Evolutionary conservation across 2,888 invertebrate genomes (phyloP).

Genomic region (Drosophila kambysellisi): DNA sequence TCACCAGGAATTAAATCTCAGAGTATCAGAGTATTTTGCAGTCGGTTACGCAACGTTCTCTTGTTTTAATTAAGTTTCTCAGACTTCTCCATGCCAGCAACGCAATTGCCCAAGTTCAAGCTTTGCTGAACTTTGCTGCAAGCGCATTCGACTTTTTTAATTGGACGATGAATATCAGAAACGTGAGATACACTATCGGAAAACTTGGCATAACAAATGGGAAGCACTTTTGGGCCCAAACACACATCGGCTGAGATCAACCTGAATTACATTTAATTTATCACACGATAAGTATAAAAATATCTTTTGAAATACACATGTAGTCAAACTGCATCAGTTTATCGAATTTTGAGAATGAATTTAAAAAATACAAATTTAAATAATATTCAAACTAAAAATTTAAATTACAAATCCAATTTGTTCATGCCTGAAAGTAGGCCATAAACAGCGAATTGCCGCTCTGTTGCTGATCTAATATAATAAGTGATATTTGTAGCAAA

Average conservation of each 20-base stretch:
- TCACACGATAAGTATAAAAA: background rate
- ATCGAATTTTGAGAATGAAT: background rate
- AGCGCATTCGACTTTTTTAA: background rate
- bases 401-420: background rate
- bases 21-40: background rate
- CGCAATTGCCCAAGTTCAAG: conserved; percentile 7
- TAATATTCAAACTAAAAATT: background rate
- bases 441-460: too few relatives aligned
- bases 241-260: background rate
- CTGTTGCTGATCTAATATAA: too few relatives aligned
- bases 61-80: background rate
- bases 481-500: too few relatives aligned
- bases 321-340: background rate
- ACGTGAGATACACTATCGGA: background rate
- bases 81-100: background rate
- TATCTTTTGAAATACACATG: background rate
- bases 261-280: background rate
- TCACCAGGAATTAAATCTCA: background rate
- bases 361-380: background rate
- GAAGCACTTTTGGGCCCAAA: background rate
- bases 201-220: background rate
- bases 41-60: background rate
- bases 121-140: conserved; percentile 8
- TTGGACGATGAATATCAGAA: background rate
- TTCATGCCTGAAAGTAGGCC: too few relatives aligned